Evolutionary conservation across 2,888 invertebrate species (phyloP), one percentile per base, ranked within the genome.

Genomic region (Chaitophorus viminalis): DNA sequence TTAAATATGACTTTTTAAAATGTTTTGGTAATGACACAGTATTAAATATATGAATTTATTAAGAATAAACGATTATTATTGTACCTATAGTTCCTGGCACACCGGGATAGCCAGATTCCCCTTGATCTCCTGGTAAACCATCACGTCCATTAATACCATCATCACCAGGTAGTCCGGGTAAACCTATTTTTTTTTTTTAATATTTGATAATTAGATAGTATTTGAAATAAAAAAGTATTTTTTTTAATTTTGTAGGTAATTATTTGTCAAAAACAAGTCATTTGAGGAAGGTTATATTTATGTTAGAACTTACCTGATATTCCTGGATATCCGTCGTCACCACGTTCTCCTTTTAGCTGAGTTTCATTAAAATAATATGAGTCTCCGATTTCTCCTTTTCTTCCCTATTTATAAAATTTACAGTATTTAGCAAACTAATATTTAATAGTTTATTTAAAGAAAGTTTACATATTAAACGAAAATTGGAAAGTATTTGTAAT

Each of bases 291-390:
- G 31, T 70, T 4, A 29, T 1, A 77, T 68, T 54, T 86, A 75
- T n/a, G 21, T 29, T 78, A 31, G 89, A 89, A 82, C 74, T 89
- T 90, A 90, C 94, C 94, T 88, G 92, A 91, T 18, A 90, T 90
- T 60, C 95, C 96, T 9, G 93, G 91, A 6, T 91, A 91, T 79
- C 96, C 96, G 68, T 91, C 92, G 0, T 93, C 93, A 29, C 96
- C 95, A 87, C 91, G 92, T 0, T 90, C 90, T 76, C 93, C 93
- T 89, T 90, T 91, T 70, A 90, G 89, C 11, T 91, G 90, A 89
- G 90, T 87, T 52, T 82, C 65, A 68, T 91, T 29, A 90, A 89
- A 90, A 88, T 90, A 91, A 46, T 90, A 90, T 88, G 91, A 91
- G 11, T 90, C 90, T 33, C 93, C 93, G 52, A 90, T 90, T 39